Base-by-base conservation (phyloP, 2,797 vertebrate species). In the Tamandua tetradactyla region DNA sequence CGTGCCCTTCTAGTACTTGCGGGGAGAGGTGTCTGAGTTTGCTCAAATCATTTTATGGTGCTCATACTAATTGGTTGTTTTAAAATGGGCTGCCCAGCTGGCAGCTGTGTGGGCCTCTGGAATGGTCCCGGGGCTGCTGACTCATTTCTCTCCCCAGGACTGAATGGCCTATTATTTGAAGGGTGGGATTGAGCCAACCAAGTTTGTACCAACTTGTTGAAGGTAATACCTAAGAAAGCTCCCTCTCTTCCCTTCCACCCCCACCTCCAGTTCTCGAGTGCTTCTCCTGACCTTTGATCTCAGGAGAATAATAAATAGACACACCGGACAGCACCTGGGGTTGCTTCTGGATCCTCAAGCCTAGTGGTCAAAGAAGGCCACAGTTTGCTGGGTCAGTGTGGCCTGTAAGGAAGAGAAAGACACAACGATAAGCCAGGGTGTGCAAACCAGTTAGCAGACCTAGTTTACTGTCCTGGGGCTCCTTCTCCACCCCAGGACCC, bases 1-100 rank as follows among this genome's bases (percentile, higher is more conserved):
- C 96, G 47, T 98, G 98, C 94, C 98, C 96, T 8, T 97, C 96
- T 69, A 3, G 97, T 91, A 13, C 98, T 98, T 89, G 98, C 98
- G 97, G 98, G 76, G 64, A 96, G 96, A 98, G 66, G n/a, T 44
- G 94, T 97, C 97, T 97, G 97, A 80, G 93, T 96, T 96, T 95
- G 95, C 49, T 97, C 95, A 92, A 72, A 64, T 94, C 76, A 66
- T 85, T 94, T 94, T 59, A 91, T 47, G 44, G 86, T 35, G n/a
- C 76, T 95, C 95, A 42, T 84, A 91, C 32, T 94, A 89, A 93
- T 95, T 90, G 82, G 80, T 52, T 66, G 49, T 96, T 97, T 55
- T 68, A 30, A 89, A 97, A 95, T 32, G 68, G 66, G 87, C 20
- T 3, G 64, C 49, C 76, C 47, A 89, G 90, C 95, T 84, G 79